Base-by-base conservation (phyloP, 1,140 invertebrate genomes). In the Andricus grossulariae region DNA sequence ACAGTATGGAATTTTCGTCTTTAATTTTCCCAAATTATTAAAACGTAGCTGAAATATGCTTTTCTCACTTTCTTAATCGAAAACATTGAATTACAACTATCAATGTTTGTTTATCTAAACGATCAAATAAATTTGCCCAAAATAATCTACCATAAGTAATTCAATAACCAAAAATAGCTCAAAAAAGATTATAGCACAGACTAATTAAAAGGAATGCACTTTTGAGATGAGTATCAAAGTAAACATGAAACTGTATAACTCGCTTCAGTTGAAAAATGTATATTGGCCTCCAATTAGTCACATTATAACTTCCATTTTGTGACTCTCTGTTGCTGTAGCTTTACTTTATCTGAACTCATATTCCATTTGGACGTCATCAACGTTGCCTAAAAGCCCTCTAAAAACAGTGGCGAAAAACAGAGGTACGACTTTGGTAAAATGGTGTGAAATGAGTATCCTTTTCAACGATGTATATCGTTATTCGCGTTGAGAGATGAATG, bases 361-460 rank as follows among this genome's bases (percentile, higher is more conserved):
- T 66, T 66, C 60, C 32, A 66, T 66, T 66, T 66, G 3, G 25
- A 45, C 60, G 60, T n/a, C 60, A n/a, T 39, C 25, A 6, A 15
- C 39, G 60, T 39, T 66, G 60, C 25, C 60, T 66, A 66, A 66
- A 66, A 66, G 60, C 60, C 39, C 60, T 66, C 25, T 15, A 66
- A 66, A 66, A 66, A 39, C 15, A 66, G 60, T 8, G n/a, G 25
- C 13, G 7, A 66, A 66, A 60, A 66, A 39, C 32, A 55, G 19
- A 39, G 60, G 60, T 32, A 5, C 25, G 25, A 45, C 60, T 66
- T 45, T 39, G 16, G 60, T 66, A 39, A 66, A 66, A 66, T 66
- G 60, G 60, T 66, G 60, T 66, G 60, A 66, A 39, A 66, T 66
- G 60, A 66, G 60, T 39, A 66, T 66, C 60, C 60, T 66, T 66